Conservation (phyloP, 2,888 invertebrate genomes). For the Cerastis rubricosa region DNA sequence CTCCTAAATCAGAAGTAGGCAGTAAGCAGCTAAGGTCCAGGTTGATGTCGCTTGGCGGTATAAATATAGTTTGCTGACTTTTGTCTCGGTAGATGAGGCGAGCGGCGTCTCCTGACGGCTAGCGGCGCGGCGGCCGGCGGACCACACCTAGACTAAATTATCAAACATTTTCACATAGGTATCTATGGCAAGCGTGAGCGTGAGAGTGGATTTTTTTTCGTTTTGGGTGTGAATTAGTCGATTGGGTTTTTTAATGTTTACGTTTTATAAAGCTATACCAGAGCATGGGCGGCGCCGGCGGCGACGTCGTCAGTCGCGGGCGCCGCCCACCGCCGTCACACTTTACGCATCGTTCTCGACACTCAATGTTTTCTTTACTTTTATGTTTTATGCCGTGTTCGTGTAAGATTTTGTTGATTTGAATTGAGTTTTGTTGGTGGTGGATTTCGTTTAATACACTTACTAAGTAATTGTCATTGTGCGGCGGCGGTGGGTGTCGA, state of each 20-base stretch:
- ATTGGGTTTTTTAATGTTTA: constrained; percentile 91
- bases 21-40: constrained; percentile 57
- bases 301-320: constrained; percentile 74
- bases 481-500: constrained; percentile 70
- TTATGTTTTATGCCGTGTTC: constrained; percentile 90
- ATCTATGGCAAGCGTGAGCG: constrained; percentile 91
- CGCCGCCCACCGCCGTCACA: constrained; percentile 87
- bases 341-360: constrained; percentile 89
- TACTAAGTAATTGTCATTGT: constrained; percentile 76
- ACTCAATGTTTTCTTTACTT: constrained; percentile 88
- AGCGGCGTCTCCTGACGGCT: constrained; percentile 86
- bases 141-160: constrained; percentile 89
- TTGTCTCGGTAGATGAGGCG: constrained; percentile 91
- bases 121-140: constrained; percentile 88
- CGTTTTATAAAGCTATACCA: constrained; percentile 88
- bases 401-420: constrained; percentile 90
- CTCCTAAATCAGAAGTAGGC: constrained; percentile 41
- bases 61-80: constrained; percentile 82
- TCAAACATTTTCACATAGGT: constrained; percentile 91
- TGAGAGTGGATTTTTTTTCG: constrained; percentile 91
- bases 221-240: constrained; percentile 91
- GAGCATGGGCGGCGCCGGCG: constrained; percentile 88
- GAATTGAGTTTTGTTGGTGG: constrained; percentile 90
- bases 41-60: constrained; percentile 64
- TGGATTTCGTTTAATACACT: constrained; percentile 91